A percentile compares a stretch with the other conserved stretches of the same genome.
Conservation (phyloP, 2,797 vertebrate species). For the Cheracebus regulus region DNA sequence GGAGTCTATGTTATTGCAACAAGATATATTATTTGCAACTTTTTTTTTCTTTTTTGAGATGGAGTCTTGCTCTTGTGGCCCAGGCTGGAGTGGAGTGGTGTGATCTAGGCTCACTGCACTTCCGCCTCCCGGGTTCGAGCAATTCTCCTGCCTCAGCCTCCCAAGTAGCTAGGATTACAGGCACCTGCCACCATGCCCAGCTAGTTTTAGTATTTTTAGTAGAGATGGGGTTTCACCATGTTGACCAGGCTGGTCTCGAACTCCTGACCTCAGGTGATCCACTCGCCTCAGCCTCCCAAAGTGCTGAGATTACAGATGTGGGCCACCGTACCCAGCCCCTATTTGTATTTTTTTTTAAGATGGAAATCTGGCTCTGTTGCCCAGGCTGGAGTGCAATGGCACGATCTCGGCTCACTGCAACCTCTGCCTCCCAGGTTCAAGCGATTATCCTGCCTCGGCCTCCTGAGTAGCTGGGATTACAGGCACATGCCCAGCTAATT, state of each 20-base stretch:
- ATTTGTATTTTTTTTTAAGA: not conserved
- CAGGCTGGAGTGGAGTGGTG: not conserved
- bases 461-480: too few relatives aligned
- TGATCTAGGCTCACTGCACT: not conserved
- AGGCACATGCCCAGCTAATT: too few relatives aligned
- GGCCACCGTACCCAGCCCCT: not conserved
- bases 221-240: not conserved
- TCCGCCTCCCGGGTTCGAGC: fast-evolving
- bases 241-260: not conserved
- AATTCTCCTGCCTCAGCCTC: not conserved
- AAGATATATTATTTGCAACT: fast-evolving
- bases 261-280: not conserved
- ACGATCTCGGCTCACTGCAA: too few relatives aligned
- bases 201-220: not conserved
- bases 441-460: too few relatives aligned
- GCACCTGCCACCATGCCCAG: not conserved
- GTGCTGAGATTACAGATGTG: not conserved
- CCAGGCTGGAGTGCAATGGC: too few relatives aligned
- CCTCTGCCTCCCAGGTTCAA: too few relatives aligned
- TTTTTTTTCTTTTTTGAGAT: too few relatives aligned
- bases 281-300: not conserved
- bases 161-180: not conserved
- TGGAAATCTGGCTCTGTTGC: too few relatives aligned
- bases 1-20: fast-evolving
- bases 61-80: not conserved